These are phyloP conservation scores for Panulirus ornatus DNA, from an alignment of 1,140 invertebrate species.

Conservation along the genomic window DNA sequence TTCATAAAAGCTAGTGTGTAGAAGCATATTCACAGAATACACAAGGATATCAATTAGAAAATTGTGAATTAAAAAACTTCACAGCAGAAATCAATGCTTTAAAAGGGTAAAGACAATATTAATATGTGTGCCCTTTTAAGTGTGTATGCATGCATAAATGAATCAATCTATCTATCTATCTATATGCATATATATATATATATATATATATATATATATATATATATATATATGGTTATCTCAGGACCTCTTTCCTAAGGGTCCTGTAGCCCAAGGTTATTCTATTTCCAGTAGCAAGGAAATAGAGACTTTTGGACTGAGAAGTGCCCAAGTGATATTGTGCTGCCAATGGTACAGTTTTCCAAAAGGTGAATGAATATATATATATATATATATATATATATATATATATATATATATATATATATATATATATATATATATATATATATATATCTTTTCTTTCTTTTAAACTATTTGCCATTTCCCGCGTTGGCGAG, in stretches of 20 bases:
- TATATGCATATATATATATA: constrained; percentile 25
- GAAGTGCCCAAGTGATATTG: background rate
- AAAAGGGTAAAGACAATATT: background rate
- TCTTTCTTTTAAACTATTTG: too few relatives aligned
- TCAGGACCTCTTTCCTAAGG: too few relatives aligned
- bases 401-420: too few relatives aligned
- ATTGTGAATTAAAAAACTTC: background rate
- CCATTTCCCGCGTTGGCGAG: too few relatives aligned
- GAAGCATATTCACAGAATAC: background rate
- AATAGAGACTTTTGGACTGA: background rate
- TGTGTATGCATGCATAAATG: background rate
- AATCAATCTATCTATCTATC: background rate
- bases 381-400: background rate
- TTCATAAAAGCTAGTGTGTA: background rate
- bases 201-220: constrained; percentile 24
- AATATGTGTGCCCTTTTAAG: background rate
- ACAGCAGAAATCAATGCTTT: background rate
- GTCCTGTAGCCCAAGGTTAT: too few relatives aligned
- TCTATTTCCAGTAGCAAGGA: too few relatives aligned
- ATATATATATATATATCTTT: too few relatives aligned
- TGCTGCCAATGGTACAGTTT: too few relatives aligned
- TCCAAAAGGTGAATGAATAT: background rate
- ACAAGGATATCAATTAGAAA: background rate
- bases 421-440: too few relatives aligned
- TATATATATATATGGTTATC: too few relatives aligned